phyloP scores from a whole-genome alignment of 30 jellyfish, hydroid and myxozoan genomes.

The Cassiopea xamachana region DNA sequence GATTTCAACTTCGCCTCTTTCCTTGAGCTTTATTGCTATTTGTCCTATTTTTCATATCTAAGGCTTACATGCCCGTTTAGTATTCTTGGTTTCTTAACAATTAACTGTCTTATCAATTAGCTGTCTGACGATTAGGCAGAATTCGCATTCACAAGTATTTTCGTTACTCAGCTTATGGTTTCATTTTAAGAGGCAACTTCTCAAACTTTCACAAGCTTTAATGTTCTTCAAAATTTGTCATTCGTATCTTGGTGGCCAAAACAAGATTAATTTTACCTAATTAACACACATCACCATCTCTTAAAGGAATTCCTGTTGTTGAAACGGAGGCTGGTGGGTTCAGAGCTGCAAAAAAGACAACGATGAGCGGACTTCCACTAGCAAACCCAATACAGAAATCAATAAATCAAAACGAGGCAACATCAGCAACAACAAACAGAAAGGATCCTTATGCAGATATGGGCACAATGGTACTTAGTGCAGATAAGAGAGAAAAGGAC shows the following conservation, averaged over 20 bases:
- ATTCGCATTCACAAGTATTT: no score
- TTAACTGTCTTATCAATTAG: no score
- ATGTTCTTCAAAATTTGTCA: no score
- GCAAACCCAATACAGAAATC: slow-evolving; percentile 32
- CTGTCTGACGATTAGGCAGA: no score
- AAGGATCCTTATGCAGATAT: slow-evolving; percentile 94
- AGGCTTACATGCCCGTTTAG: no score
- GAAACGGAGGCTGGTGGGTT: slow-evolving; percentile 58
- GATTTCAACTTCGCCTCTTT: no score
- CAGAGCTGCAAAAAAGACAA: slow-evolving; percentile 52
- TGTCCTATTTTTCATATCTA: no score
- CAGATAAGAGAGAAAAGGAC: slow-evolving; percentile 60
- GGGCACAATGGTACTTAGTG: slow-evolving; percentile 75
- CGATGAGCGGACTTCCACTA: slow-evolving; percentile 41
- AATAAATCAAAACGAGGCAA: neutral
- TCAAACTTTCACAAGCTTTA: no score
- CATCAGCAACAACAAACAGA: slow-evolving; percentile 24
- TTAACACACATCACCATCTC: neutral
- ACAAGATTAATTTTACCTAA: neutral
- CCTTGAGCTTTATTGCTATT: no score
- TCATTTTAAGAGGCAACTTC: no score
- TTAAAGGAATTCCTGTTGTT: slow-evolving; percentile 65
- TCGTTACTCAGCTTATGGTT: no score
- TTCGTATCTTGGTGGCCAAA: neutral
- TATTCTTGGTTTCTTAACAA: no score